A percentile compares a stretch with the other conserved stretches of the same genome.
Evolutionary conservation across 2,888 invertebrate species (phyloP).

Genomic region (Conistra vaccinii): DNA sequence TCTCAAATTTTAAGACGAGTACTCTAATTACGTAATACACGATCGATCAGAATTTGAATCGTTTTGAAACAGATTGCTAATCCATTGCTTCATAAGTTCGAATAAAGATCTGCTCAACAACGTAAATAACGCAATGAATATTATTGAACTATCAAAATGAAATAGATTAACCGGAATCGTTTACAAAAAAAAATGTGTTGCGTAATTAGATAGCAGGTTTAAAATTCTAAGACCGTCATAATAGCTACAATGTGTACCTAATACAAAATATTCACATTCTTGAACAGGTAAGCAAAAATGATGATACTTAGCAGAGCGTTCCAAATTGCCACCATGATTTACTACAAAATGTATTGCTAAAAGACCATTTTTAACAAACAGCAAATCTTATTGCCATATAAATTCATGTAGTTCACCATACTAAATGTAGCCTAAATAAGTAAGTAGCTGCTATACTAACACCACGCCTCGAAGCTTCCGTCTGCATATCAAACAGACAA

Average conservation of each 20-base stretch:
- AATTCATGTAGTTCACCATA: neutral
- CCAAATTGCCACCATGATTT: neutral
- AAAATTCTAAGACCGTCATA: neutral
- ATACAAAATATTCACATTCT: neutral
- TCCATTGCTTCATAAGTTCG: no score
- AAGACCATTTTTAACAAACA: neutral
- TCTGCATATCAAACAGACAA: constrained; percentile 30
- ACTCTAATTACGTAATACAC: no score
- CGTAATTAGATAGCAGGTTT: no score
- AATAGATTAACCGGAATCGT: no score
- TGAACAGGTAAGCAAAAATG: neutral
- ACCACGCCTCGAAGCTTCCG: constrained; percentile 2
- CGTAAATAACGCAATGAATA: no score
- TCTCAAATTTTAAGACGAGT: no score
- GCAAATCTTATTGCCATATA: neutral
- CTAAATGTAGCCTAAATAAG: neutral
- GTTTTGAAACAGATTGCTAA: no score
- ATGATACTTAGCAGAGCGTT: neutral
- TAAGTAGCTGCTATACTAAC: neutral
- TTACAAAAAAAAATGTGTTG: no score
- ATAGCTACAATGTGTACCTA: neutral
- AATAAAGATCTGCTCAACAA: no score
- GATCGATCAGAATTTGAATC: no score
- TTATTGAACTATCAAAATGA: no score
- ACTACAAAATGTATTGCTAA: neutral